These are phyloP conservation scores for Gulo gulo DNA, from an alignment of 2,113 vertebrate species.

Conservation along the genomic window DNA sequence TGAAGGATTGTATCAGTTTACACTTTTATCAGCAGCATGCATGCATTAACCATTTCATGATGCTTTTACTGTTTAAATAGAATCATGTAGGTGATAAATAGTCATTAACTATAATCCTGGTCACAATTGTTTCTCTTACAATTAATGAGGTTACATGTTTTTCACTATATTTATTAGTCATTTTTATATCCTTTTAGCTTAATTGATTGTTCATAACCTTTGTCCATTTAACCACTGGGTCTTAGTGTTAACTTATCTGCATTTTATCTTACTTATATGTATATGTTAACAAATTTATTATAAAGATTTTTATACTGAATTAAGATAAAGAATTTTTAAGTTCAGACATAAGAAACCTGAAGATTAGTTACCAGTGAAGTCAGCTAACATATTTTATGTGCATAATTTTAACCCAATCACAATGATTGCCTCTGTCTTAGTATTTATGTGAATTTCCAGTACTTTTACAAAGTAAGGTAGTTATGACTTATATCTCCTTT, in stretches of 20 bases:
- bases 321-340: neutral
- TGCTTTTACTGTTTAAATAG: neutral
- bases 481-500: neutral
- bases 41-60: neutral
- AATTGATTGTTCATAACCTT: neutral
- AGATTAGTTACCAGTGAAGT: neutral
- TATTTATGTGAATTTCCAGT: neutral
- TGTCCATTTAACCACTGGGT: neutral
- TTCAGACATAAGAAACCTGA: neutral
- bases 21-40: neutral
- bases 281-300: neutral
- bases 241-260: neutral
- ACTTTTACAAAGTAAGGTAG: constrained; percentile 8
- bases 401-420: neutral
- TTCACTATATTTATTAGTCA: neutral
- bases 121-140: neutral
- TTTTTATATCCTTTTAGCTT: neutral
- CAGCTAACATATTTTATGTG: neutral
- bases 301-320: neutral
- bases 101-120: neutral
- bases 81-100: neutral
- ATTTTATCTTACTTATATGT: neutral
- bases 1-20: neutral
- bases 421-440: neutral
- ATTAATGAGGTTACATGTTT: neutral